phyloP scores from a whole-genome alignment of 2,888 invertebrate species.

The Yponomeuta malinellus region DNA sequence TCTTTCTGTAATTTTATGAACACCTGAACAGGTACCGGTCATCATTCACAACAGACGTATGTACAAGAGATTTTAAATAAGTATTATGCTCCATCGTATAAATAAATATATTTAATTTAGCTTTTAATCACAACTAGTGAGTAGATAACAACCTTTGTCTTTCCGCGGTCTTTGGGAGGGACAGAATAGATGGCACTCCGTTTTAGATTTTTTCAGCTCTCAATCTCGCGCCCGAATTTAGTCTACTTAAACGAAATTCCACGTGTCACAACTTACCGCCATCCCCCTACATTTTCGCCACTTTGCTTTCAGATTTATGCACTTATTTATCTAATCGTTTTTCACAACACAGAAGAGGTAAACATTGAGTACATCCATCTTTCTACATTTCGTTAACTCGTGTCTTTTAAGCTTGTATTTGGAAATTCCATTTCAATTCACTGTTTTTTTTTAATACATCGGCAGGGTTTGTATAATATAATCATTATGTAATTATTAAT shows the following conservation, averaged over 20 bases:
- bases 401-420: constrained; percentile 26
- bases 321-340: constrained; percentile 47
- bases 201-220: constrained; percentile 32
- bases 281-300: constrained; percentile 39
- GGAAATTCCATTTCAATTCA: constrained; percentile 44
- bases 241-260: constrained; percentile 20
- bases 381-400: constrained; percentile 56
- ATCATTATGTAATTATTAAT: constrained; percentile 22
- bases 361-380: constrained; percentile 55
- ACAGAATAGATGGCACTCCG: constrained; percentile 37
- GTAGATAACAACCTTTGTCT: constrained; percentile 61
- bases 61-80: constrained; percentile 3
- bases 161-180: constrained; percentile 31
- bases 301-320: constrained; percentile 25
- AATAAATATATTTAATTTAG: constrained; percentile 51
- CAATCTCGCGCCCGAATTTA: constrained; percentile 57
- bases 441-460: constrained; percentile 21
- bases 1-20: constrained; percentile 33
- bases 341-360: constrained; percentile 75
- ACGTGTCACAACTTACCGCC: constrained; percentile 11
- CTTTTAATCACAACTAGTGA: constrained; percentile 63
- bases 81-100: constrained; percentile 34
- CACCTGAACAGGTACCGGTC: constrained; percentile 37
- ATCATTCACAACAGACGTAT: constrained; percentile 32
- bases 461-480: not conserved